Evolutionary conservation across 2,797 vertebrate species (phyloP), one percentile per base, ranked within the genome.

Genomic region (Scleropages formosus): DNA sequence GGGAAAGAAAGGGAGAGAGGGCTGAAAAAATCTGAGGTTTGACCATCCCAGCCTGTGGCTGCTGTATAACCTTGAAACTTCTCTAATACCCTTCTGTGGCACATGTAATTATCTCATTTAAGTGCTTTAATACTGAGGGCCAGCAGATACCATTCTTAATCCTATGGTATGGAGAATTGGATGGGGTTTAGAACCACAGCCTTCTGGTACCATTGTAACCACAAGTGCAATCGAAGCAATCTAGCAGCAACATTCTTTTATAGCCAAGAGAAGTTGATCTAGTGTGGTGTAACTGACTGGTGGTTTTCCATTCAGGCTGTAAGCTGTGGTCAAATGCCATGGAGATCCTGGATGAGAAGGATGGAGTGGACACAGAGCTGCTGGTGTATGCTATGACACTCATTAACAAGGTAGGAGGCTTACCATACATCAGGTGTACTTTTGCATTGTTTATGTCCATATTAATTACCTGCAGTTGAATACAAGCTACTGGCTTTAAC

Each of bases 321-420:
- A 96, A 94, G 79, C 87, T 88, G 18, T 98, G 97, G 97, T 95
- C 94, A 67, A 98, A 96, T 78, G 81, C 96, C 79, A 96, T 96
- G 92, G 96, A 98, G 89, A 97, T 98, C 78, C 86, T 99, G 83
- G 94, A 98, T 62, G 97, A 99, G 85, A 99, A 98, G 83, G 97
- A 99, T 75, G 96, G 96, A 0, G 94, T 98, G 79, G 97, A 99
- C 81, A 97, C 96, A 0, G 97, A 99, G 74, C 91, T 98, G 72
- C 91, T 99, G 88, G 96, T 98, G 77, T 98, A 96, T 13, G 87
- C 93, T 0, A 97, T 99, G 97, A 98, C 96, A 0, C 93, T 98
- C 80, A 91, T 98, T 78, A 99, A 99, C 86, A 99, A 98, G 95
- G 97, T 98, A 83, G 77, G 84, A 15, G 69, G 73, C 20, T 39